Evolutionary conservation across 1,140 invertebrate genomes (phyloP).

Genomic region (Protaetia brevitarsis): DNA sequence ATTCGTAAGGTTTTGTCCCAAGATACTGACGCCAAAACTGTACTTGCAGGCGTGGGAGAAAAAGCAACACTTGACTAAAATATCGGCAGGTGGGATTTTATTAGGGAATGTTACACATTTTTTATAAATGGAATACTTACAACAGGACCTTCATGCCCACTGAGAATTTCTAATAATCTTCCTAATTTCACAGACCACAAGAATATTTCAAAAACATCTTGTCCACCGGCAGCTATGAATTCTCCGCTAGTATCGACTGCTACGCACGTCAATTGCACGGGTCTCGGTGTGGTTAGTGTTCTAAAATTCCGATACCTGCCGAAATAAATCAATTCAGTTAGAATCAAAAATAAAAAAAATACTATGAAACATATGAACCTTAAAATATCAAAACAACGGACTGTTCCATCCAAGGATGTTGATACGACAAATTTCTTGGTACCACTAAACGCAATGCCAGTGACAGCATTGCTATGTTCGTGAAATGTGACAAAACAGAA

Average conservation of each 20-base stretch:
- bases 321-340: slow-evolving; percentile 10
- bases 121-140: slow-evolving; percentile 51
- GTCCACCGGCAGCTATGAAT: slow-evolving; percentile 87
- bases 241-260: slow-evolving; percentile 86
- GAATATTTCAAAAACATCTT: slow-evolving; percentile 93
- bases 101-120: background rate
- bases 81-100: background rate
- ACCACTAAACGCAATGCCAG: slow-evolving; percentile 78
- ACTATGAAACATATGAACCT: slow-evolving; percentile 51
- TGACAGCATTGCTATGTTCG: slow-evolving; percentile 82
- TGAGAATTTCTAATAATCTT: slow-evolving; percentile 82
- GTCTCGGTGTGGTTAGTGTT: slow-evolving; percentile 86
- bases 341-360: background rate
- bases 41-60: slow-evolving; percentile 67
- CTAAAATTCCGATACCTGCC: slow-evolving; percentile 94
- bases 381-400: slow-evolving; percentile 89
- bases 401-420: slow-evolving; percentile 90
- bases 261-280: slow-evolving; percentile 90
- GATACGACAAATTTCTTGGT: slow-evolving; percentile 92
- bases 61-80: slow-evolving; percentile 63
- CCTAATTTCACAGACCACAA: slow-evolving; percentile 94
- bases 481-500: slow-evolving; percentile 95
- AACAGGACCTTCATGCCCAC: slow-evolving; percentile 91
- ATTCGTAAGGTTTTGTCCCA: slow-evolving; percentile 93
- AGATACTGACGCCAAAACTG: slow-evolving; percentile 79